Evolutionary conservation across 2,113 vertebrate genomes (phyloP).

Genomic region (Rattus norvegicus): DNA sequence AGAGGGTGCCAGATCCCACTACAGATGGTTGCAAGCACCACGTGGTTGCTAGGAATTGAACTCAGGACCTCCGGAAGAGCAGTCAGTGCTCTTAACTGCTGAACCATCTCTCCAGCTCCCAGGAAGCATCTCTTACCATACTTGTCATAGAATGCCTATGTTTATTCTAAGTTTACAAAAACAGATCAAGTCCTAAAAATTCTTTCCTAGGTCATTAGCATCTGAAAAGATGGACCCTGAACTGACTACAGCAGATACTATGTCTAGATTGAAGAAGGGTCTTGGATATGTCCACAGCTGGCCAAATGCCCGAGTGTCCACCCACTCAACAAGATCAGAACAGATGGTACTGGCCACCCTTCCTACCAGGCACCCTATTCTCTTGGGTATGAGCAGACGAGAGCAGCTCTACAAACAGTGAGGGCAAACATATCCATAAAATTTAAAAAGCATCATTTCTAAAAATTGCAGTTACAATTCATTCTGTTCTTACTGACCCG

Average conservation of each 20-base stretch:
- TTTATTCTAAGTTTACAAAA: slow-evolving; percentile 23
- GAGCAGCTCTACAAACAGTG: too few relatives aligned
- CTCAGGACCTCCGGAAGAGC: too few relatives aligned
- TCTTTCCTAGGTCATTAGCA: neutral
- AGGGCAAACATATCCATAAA: too few relatives aligned
- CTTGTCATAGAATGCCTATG: neutral
- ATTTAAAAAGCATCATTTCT: neutral
- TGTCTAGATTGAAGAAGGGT: neutral
- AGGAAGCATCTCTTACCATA: neutral
- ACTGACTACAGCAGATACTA: neutral
- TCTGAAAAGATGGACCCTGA: neutral
- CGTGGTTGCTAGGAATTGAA: too few relatives aligned
- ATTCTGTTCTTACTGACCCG: slow-evolving; percentile 86
- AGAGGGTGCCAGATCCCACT: too few relatives aligned
- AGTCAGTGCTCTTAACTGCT: too few relatives aligned
- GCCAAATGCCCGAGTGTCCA: neutral
- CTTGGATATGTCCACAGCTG: neutral
- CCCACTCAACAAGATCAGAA: neutral
- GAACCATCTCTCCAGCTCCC: too few relatives aligned
- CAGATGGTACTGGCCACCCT: fast-evolving
- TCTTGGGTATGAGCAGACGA: neutral
- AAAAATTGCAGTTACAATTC: neutral
- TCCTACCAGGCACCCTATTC: neutral
- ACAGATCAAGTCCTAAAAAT: neutral
- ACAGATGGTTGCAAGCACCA: too few relatives aligned